Conservation (phyloP, 2,888 invertebrate genomes). For the Hyles lineata region DNA sequence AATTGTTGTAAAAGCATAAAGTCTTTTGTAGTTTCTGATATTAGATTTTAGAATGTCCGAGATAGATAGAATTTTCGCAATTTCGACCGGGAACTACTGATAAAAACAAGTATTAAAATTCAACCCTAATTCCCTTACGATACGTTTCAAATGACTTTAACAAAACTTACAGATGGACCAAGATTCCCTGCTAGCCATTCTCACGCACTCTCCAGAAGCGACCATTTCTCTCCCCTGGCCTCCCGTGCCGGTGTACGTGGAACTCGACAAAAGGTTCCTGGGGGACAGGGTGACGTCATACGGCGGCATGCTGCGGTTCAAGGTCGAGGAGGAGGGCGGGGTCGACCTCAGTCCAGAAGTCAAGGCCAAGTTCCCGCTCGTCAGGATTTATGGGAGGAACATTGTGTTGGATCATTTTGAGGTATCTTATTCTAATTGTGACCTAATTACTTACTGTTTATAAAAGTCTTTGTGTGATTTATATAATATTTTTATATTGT, state of each 20-base stretch:
- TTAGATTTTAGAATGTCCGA: too few species aligned
- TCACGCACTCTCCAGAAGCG: constrained; percentile 69
- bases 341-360: constrained; percentile 84
- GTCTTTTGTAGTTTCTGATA: too few species aligned
- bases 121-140: background rate
- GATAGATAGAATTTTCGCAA: too few species aligned
- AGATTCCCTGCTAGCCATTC: constrained; percentile 70
- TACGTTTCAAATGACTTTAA: background rate
- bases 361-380: constrained; percentile 89
- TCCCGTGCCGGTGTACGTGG: constrained; percentile 91
- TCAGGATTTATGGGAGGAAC: constrained; percentile 91
- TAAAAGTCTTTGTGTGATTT: background rate
- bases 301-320: constrained; percentile 94
- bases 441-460: background rate
- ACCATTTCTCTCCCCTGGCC: constrained; percentile 79
- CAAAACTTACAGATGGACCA: constrained; percentile 63
- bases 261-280: constrained; percentile 91
- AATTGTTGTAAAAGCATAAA: too few species aligned
- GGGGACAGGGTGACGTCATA: constrained; percentile 96
- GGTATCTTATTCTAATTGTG: constrained; percentile 49
- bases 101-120: too few species aligned
- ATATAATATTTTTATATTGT: background rate
- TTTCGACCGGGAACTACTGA: too few species aligned
- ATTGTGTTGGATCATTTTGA: constrained; percentile 91
- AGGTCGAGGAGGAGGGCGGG: constrained; percentile 87